Conservation (phyloP, 2,888 invertebrate genomes). For the Exephanes ischioxanthus region DNA sequence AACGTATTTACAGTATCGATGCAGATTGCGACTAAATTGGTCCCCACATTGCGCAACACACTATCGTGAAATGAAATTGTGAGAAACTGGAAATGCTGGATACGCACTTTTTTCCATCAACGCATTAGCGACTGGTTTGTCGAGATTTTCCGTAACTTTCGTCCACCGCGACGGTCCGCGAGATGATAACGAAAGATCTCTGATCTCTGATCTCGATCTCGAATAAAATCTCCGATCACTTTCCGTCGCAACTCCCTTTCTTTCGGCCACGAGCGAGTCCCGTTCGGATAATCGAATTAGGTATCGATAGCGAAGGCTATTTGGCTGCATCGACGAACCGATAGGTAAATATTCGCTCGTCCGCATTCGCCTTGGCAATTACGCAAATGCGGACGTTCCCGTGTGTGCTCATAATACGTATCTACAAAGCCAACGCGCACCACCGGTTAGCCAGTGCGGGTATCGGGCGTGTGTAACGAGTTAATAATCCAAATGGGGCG, state of each 20-base stretch:
- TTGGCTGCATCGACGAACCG: neutral
- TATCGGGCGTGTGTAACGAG: conserved; percentile 47
- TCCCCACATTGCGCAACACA: conserved; percentile 7
- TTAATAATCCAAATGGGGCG: conserved; percentile 73
- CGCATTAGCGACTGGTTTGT: conserved; percentile 1
- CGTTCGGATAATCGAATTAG: neutral
- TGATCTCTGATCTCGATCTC: too few relatives aligned
- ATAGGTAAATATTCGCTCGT: conserved; percentile 52
- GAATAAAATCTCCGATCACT: too few relatives aligned
- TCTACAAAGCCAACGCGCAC: conserved; percentile 14
- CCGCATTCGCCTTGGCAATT: conserved; percentile 50
- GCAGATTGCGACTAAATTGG: conserved; percentile 19
- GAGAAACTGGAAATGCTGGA: conserved; percentile 26
- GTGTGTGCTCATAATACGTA: neutral
- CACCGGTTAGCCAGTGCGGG: conserved; percentile 45
- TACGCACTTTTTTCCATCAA: neutral
- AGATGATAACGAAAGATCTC: too few relatives aligned
- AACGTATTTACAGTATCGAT: conserved; percentile 19
- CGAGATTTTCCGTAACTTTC: neutral
- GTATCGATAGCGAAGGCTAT: conserved; percentile 4
- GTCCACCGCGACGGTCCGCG: too few relatives aligned
- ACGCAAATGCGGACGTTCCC: conserved; percentile 43
- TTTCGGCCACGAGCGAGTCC: too few relatives aligned
- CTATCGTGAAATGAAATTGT: conserved; percentile 23
- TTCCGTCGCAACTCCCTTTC: too few relatives aligned